Evolutionary conservation across 2,113 vertebrate genomes (phyloP).

Genomic region (Chlamydotis undulata): DNA sequence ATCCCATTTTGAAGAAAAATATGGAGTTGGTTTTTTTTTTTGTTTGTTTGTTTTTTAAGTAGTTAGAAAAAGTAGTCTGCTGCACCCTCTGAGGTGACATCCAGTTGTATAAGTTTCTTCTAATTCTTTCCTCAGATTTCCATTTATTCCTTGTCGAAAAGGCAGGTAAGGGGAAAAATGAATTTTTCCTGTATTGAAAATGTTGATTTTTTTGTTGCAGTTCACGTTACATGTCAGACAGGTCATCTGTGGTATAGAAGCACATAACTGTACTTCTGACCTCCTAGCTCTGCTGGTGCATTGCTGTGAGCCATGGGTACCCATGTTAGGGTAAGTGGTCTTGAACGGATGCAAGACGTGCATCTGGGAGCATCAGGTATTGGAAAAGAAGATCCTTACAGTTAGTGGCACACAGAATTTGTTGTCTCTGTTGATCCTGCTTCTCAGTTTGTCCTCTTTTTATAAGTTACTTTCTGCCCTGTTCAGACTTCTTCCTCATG

Average conservation of each 20-base stretch:
- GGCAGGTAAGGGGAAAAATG: not conserved
- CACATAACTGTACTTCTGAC: not conserved
- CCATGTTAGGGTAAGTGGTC: not conserved
- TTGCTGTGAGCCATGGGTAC: not conserved
- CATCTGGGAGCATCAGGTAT: not conserved
- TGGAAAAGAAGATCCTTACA: not conserved
- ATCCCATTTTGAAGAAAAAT: not conserved
- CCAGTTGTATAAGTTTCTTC: not conserved
- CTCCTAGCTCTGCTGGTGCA: not conserved
- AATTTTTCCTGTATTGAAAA: not conserved
- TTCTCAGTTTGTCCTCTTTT: not conserved
- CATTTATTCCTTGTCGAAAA: not conserved
- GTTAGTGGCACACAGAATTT: not conserved
- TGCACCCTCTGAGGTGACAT: not conserved
- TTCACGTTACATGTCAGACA: not conserved
- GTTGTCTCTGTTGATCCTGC: fast-evolving
- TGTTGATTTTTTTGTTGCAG: not conserved
- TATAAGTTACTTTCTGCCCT: not conserved
- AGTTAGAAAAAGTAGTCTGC: not conserved
- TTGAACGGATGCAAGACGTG: not conserved
- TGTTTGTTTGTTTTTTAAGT: too few species aligned
- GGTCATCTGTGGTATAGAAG: not conserved
- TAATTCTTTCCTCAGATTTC: not conserved
- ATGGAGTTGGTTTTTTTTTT: fast-evolving
- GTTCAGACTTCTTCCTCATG: not conserved